These are phyloP conservation scores for Megalonaias nervosa DNA, from an alignment of 1,140 invertebrate species.

Conservation along the genomic window DNA sequence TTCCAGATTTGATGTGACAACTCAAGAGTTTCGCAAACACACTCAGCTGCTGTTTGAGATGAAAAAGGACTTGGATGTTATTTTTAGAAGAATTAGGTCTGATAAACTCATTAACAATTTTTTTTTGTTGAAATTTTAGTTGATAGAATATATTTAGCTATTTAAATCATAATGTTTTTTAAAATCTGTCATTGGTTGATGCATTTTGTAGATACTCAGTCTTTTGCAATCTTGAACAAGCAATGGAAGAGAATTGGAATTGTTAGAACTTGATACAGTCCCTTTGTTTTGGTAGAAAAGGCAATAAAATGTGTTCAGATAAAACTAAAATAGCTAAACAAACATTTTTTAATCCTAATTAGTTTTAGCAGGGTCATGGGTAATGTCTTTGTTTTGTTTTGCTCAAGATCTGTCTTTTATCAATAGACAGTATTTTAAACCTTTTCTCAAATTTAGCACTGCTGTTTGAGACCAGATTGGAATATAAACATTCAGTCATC, in stretches of 20 bases:
- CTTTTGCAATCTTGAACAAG: not conserved
- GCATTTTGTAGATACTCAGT: not conserved
- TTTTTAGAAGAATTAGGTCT: constrained; percentile 74
- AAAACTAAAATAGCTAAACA: too few species aligned
- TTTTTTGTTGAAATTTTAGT: not conserved
- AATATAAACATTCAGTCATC: too few species aligned
- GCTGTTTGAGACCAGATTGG: too few species aligned
- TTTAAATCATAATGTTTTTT: not conserved
- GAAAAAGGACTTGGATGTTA: constrained; percentile 77
- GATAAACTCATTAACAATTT: constrained; percentile 52
- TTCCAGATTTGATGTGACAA: constrained; percentile 83
- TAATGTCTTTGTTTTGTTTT: too few species aligned
- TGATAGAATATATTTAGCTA: not conserved
- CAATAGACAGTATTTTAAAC: too few species aligned
- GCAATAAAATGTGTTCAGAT: too few species aligned
- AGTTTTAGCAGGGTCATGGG: too few species aligned
- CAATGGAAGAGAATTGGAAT: not conserved
- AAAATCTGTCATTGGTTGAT: not conserved
- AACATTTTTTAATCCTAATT: too few species aligned
- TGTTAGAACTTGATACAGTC: not conserved
- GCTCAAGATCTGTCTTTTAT: too few species aligned
- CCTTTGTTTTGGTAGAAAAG: not conserved
- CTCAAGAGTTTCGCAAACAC: constrained; percentile 91
- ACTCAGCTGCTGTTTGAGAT: constrained; percentile 81
- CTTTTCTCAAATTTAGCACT: too few species aligned